These are phyloP conservation scores for Lycocorax pyrrhopterus DNA, from an alignment of 2,113 vertebrate species.

Conservation along the genomic window DNA sequence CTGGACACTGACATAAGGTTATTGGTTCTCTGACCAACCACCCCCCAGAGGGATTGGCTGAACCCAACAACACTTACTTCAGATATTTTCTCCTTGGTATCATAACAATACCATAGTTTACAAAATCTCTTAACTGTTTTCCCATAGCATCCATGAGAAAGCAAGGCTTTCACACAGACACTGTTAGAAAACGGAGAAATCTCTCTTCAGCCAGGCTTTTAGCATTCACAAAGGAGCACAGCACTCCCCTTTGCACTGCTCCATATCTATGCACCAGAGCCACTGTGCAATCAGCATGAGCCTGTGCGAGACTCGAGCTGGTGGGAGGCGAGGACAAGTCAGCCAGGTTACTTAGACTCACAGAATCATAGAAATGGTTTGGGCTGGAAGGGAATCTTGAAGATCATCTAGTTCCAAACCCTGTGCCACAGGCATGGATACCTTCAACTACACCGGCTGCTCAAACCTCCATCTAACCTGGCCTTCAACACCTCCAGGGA, in stretches of 20 bases:
- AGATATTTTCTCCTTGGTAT: no score
- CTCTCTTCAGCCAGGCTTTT: no score
- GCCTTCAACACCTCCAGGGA: neutral
- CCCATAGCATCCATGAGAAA: no score
- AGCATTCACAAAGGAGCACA: no score
- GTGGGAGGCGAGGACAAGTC: neutral
- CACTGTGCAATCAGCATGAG: neutral
- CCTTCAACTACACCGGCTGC: neutral
- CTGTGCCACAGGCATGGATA: neutral
- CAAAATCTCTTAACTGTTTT: no score
- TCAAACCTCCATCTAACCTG: neutral
- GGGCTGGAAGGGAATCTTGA: neutral
- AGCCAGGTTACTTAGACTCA: neutral
- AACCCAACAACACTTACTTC: no score
- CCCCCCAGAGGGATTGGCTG: no score
- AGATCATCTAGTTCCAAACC: neutral
- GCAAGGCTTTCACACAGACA: no score
- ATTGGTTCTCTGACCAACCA: no score
- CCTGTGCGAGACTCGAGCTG: neutral
- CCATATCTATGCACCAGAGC: rapidly evolving
- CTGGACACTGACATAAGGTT: no score
- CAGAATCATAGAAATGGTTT: neutral
- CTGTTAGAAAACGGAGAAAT: no score
- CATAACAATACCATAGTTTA: no score
- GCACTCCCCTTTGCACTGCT: neutral